Evolutionary conservation across 1,140 invertebrate genomes (phyloP), one percentile per base, ranked within the genome.

Genomic region (Streblospio benedicti): DNA sequence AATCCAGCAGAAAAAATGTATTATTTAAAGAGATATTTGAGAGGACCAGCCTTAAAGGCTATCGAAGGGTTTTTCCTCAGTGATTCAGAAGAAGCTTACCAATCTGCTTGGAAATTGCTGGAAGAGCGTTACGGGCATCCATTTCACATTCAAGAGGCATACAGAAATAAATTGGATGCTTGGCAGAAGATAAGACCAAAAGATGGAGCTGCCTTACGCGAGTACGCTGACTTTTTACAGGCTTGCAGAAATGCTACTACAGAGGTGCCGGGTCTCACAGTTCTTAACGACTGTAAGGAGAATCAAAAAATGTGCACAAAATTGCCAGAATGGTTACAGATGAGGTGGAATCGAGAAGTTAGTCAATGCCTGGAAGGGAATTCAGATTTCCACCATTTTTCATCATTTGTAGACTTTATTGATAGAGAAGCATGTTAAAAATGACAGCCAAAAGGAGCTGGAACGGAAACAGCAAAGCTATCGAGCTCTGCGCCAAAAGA

Each of bases 251-350:
- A 56, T 6, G 66, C 65, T n/a, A 63, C 43, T 55, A 32, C 44
- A 5, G 27, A n/a, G 1, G 56, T 62, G 23, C 16, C 20, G 16
- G 43, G 52, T 41, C 51, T 63, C 1, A 43, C 51, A 25, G 32
- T 66, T 30, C 60, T 68, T 3, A 57, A 68, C 47, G 65, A 68
- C 35, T 33, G 49, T 12, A 25, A 58, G 18, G 65, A 67, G 54
- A 67, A 67, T 31, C 33, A 57, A 14, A 63, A 67, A 38, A 56
- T 67, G 30, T 45, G 63, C 47, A 5, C 38, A 16, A 67, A 63
- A 45, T 43, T 68, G 6, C 63, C 67, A 1, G 65, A 67, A 6
- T 67, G 65, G 67, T 18, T 67, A 27, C 52, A 63, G 2, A 35
- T 14, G 16, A 44, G 59, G 35, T 63, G 63, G 63, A 50, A 28